Evolutionary conservation across 2,113 vertebrate genomes (phyloP).

Genomic region (Cichladusa arquata): DNA sequence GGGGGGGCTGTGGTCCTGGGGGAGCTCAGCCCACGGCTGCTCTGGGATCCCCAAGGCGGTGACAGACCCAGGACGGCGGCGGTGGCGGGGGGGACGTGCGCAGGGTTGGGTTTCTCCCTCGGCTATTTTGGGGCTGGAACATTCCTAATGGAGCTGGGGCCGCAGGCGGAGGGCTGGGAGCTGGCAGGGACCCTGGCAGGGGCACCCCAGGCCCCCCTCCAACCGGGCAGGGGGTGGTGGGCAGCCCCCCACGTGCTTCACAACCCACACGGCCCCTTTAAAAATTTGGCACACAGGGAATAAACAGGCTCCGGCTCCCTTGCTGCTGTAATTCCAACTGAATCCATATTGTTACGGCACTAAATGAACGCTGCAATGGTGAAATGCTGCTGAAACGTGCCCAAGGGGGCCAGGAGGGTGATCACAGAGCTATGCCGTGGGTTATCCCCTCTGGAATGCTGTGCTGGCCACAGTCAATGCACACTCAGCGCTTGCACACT

Average conservation of each 20-base stretch:
- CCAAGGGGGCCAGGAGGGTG: conserved; percentile 23
- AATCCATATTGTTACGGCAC: conserved; percentile 62
- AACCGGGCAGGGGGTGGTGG: neutral
- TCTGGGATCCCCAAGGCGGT: neutral
- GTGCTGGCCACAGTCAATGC: neutral
- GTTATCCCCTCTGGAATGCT: conserved; percentile 55
- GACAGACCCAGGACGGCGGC: neutral
- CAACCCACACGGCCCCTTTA: neutral
- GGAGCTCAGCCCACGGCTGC: neutral
- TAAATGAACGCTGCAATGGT: conserved; percentile 35
- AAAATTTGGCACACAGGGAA: conserved; percentile 30
- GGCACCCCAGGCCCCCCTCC: neutral
- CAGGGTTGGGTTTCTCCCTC: conserved; percentile 9
- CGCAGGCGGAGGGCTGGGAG: neutral
- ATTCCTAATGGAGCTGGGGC: conserved; percentile 2
- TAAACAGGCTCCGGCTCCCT: conserved; percentile 15
- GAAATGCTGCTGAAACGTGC: conserved; percentile 29
- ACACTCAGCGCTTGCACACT: neutral
- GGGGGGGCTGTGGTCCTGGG: neutral
- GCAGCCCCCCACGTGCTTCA: neutral
- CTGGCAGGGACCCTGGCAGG: neutral
- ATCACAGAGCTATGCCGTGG: conserved; percentile 40
- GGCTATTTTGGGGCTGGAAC: conserved; percentile 43
- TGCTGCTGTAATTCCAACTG: conserved; percentile 43
- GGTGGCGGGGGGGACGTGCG: neutral